A percentile compares a stretch with the other conserved stretches of the same genome.
phyloP scores from a whole-genome alignment of 2,888 invertebrate species.

The Morinoia aosen region DNA sequence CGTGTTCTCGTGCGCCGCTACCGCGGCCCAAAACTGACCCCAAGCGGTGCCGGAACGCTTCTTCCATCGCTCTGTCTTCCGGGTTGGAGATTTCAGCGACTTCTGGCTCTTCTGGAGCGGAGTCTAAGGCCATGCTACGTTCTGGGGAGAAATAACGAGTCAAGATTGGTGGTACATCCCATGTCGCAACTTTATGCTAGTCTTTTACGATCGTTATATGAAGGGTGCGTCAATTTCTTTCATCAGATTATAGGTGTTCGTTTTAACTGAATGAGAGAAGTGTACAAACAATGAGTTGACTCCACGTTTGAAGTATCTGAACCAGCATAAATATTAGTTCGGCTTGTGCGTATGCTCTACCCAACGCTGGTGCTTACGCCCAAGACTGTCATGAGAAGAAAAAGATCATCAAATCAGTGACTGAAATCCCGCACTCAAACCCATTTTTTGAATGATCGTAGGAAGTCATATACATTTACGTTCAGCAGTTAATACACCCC shows the following conservation, averaged over 20 bases:
- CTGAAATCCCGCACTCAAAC: too few relatives aligned
- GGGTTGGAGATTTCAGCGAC: neutral
- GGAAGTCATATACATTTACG: too few relatives aligned
- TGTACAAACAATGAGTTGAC: neutral
- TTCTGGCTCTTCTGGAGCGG: neutral
- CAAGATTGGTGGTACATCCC: neutral
- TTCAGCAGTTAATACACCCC: too few relatives aligned
- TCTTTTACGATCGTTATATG: neutral
- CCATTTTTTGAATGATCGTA: too few relatives aligned
- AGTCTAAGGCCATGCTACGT: neutral
- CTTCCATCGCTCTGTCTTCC: conserved; percentile 21
- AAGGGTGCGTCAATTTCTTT: neutral
- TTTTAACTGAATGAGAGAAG: neutral
- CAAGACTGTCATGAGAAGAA: too few relatives aligned
- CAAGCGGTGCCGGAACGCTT: conserved; percentile 35
- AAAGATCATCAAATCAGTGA: too few relatives aligned
- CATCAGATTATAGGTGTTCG: neutral
- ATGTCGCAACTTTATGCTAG: neutral
- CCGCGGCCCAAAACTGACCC: conserved; percentile 54
- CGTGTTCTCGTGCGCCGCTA: conserved; percentile 39
- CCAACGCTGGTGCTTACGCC: too few relatives aligned
- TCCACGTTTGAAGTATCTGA: too few relatives aligned
- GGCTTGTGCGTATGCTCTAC: too few relatives aligned
- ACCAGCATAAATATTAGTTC: too few relatives aligned
- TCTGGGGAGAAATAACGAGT: neutral